Percentiles rank a stretch among this genome's conserved stretches.
Evolutionary conservation across 2,888 invertebrate genomes (phyloP).

Genomic region (Drosophila bunnanda): DNA sequence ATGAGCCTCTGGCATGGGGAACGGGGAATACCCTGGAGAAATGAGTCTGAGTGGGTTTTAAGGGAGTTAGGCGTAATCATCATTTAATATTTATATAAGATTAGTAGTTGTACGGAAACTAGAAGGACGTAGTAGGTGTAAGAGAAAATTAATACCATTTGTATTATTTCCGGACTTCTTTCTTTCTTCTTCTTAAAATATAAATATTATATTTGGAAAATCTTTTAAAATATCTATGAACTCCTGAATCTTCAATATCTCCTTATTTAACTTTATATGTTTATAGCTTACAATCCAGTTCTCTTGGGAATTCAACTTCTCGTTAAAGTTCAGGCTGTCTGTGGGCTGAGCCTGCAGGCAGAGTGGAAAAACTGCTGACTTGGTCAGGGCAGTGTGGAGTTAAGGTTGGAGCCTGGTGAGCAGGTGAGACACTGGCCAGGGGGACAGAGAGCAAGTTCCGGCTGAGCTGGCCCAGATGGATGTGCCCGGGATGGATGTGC

Average conservation of each 20-base stretch:
- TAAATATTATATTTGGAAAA: background rate
- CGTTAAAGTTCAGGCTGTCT: conserved; percentile 18
- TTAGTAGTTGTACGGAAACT: background rate
- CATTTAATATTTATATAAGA: conserved; percentile 2
- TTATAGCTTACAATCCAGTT: conserved; percentile 7
- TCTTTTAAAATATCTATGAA: background rate
- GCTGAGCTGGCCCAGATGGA: conserved; percentile 40
- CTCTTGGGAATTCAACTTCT: conserved; percentile 10
- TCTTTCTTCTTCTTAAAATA: background rate
- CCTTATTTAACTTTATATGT: conserved; percentile 1
- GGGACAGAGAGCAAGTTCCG: conserved; percentile 34
- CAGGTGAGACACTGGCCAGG: conserved; percentile 56
- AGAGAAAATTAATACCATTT: background rate
- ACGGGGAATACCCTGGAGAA: conserved; percentile 23
- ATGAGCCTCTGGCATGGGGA: background rate
- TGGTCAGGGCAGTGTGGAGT: conserved; percentile 27
- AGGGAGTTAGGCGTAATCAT: background rate
- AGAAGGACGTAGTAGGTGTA: background rate
- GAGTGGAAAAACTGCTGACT: conserved; percentile 51
- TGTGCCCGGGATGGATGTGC: conserved; percentile 38
- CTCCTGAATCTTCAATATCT: background rate
- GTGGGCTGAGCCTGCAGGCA: conserved; percentile 25
- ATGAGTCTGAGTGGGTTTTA: background rate
- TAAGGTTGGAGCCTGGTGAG: conserved; percentile 12
- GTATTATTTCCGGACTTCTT: background rate